These are phyloP conservation scores for Triplophysa rosa DNA, from an alignment of 2,113 vertebrate genomes.

Conservation along the genomic window DNA sequence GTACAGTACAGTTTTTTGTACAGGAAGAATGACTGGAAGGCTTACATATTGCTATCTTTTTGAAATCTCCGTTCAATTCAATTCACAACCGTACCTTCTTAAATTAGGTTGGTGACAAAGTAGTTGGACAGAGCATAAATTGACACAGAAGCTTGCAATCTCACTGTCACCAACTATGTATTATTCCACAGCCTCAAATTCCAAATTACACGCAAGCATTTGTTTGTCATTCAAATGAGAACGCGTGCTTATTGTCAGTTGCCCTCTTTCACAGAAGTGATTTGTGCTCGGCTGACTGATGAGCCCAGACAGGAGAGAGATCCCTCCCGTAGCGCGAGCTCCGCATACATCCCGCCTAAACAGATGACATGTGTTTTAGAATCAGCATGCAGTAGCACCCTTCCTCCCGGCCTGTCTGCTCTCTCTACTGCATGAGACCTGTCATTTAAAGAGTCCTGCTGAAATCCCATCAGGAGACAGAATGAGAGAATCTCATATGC, in stretches of 20 bases:
- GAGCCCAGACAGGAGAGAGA: conserved; percentile 46
- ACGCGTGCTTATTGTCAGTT: conserved; percentile 41
- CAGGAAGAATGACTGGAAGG: no score
- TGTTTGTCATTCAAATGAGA: conserved; percentile 48
- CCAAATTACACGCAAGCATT: neutral
- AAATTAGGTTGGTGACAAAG: neutral
- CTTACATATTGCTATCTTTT: no score
- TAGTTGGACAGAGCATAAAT: conserved; percentile 13
- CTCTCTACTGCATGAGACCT: conserved; percentile 39
- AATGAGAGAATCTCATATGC: conserved; percentile 46
- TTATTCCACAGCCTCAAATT: conserved; percentile 28
- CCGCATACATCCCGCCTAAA: conserved; percentile 37
- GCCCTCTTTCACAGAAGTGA: conserved; percentile 19
- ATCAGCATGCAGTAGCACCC: conserved; percentile 56
- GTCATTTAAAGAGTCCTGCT: conserved; percentile 51
- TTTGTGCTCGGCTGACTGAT: conserved; percentile 45
- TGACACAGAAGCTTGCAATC: conserved; percentile 31
- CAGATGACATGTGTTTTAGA: conserved; percentile 53
- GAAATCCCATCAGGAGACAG: conserved; percentile 37
- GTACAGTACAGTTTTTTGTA: no score
- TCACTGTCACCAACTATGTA: conserved; percentile 21
- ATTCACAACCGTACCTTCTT: no score
- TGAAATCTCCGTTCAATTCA: no score
- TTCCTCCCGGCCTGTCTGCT: conserved; percentile 38
- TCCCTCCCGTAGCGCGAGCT: conserved; percentile 44